These are phyloP conservation scores for Cyclina sinensis DNA, from an alignment of 1,140 invertebrate species.

Conservation along the genomic window DNA sequence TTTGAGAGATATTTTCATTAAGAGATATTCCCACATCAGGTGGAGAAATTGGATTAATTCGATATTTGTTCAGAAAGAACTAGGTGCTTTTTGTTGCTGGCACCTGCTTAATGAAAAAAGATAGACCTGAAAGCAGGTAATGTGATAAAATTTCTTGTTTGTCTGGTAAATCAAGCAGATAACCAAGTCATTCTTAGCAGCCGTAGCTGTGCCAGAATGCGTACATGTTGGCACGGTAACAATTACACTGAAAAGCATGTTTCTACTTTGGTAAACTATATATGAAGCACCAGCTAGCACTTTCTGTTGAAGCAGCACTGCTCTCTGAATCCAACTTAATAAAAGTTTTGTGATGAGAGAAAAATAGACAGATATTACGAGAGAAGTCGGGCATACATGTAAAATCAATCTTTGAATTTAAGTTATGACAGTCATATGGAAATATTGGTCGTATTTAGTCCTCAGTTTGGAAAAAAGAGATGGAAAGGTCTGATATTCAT, in stretches of 20 bases:
- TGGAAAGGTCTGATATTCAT: too few species aligned
- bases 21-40: too few species aligned
- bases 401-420: too few species aligned
- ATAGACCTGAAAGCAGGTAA: slow-evolving; percentile 14
- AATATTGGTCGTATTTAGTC: too few species aligned
- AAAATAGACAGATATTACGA: too few species aligned
- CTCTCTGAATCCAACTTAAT: too few species aligned
- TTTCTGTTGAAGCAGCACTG: too few species aligned
- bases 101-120: not conserved
- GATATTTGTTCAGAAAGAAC: not conserved
- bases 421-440: too few species aligned
- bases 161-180: slow-evolving; percentile 23
- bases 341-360: too few species aligned
- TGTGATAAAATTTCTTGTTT: slow-evolving; percentile 22
- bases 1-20: too few species aligned
- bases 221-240: not conserved
- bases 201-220: not conserved
- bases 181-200: not conserved
- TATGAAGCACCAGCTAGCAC: not conserved
- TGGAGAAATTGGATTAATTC: not conserved
- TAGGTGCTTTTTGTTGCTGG: not conserved
- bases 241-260: slow-evolving; percentile 25
- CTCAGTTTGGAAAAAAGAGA: too few species aligned
- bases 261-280: slow-evolving; percentile 1
- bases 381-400: too few species aligned